These are phyloP conservation scores for Podilymbus podiceps DNA, from an alignment of 2,113 vertebrate genomes.

Conservation along the genomic window DNA sequence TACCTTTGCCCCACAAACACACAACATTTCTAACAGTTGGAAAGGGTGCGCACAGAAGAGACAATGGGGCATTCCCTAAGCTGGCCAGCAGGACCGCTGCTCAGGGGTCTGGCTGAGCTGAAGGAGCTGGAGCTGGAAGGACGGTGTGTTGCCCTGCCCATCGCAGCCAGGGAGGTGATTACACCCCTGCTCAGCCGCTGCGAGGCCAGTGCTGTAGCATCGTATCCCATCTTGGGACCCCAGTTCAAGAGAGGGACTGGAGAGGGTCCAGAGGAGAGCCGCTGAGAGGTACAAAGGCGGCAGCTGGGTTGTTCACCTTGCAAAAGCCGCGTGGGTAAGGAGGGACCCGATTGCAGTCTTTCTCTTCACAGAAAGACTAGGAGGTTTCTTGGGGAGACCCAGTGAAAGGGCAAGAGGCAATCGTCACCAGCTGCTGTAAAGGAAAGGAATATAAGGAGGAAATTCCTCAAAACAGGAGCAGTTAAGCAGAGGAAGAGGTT, in stretches of 20 bases:
- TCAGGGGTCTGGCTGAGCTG: background rate
- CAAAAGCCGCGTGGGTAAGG: fast-evolving
- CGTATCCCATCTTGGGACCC: background rate
- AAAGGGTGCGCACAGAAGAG: background rate
- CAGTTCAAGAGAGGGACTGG: background rate
- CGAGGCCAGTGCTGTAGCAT: background rate
- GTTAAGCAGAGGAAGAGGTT: background rate
- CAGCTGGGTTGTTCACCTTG: background rate
- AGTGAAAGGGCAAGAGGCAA: background rate
- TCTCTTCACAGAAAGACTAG: background rate
- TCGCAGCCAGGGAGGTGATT: too few relatives aligned
- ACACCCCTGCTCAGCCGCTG: background rate
- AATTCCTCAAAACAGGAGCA: background rate
- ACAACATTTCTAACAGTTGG: background rate
- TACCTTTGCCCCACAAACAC: background rate
- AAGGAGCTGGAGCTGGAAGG: background rate
- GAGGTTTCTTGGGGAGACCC: background rate
- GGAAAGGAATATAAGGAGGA: background rate
- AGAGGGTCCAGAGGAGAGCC: background rate
- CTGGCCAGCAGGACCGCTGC: background rate
- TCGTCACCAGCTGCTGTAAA: background rate
- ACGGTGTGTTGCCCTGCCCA: too few relatives aligned
- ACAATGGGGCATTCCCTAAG: background rate
- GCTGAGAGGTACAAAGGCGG: background rate
- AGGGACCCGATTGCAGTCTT: background rate